These are phyloP conservation scores for Anthophora plumipes DNA, from an alignment of 2,888 invertebrate genomes.

Conservation along the genomic window DNA sequence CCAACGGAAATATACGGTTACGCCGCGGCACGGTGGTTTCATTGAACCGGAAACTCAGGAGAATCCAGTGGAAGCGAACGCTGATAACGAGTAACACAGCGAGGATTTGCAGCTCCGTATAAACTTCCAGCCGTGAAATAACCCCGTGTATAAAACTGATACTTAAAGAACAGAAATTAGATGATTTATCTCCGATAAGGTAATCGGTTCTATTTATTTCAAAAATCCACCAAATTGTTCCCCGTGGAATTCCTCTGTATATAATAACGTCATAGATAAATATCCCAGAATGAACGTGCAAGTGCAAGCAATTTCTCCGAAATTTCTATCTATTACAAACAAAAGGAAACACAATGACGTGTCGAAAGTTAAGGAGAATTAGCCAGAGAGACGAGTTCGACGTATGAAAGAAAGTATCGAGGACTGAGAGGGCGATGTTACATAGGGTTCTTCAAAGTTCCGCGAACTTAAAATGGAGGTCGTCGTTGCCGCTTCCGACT, in stretches of 20 bases:
- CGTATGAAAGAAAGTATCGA: conserved; percentile 22
- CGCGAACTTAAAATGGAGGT: conserved; percentile 23
- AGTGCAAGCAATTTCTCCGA: too few relatives aligned
- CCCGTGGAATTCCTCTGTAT: too few relatives aligned
- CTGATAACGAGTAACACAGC: conserved; percentile 28
- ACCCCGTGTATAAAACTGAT: not conserved
- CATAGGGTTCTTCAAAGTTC: conserved; percentile 15
- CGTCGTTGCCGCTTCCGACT: not conserved
- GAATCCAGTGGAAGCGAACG: conserved; percentile 7
- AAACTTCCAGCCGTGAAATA: not conserved
- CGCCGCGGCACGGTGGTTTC: not conserved
- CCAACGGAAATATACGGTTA: not conserved
- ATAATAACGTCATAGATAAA: too few relatives aligned
- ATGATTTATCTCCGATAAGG: not conserved
- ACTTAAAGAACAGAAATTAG: not conserved
- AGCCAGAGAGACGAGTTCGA: not conserved
- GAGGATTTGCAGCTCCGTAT: not conserved
- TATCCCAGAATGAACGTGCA: too few relatives aligned
- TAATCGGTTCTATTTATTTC: too few relatives aligned
- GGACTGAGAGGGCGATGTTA: conserved; percentile 1
- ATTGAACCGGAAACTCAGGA: conserved; percentile 14
- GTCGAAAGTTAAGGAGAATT: conserved; percentile 23
- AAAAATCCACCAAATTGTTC: too few relatives aligned
- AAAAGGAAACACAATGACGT: not conserved
- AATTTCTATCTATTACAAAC: too few relatives aligned